Percentiles rank a stretch among this genome's conserved stretches.
These are phyloP conservation scores for Takifugu bimaculatus DNA, from an alignment of 2,113 vertebrate genomes.

Conservation along the genomic window DNA sequence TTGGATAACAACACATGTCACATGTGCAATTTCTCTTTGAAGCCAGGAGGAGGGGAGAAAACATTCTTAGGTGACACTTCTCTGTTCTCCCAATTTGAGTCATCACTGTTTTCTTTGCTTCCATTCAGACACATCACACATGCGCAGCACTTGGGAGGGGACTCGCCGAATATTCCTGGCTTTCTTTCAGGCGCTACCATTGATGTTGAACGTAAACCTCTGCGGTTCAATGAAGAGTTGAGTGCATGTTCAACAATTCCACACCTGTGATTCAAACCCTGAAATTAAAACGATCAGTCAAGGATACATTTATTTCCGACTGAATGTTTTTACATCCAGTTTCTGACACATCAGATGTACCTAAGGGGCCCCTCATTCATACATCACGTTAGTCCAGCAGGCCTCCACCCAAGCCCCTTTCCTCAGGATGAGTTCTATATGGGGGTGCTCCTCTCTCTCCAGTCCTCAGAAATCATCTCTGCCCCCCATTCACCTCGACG, in stretches of 20 bases:
- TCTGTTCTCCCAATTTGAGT: slow-evolving; percentile 22
- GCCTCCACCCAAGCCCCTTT: background rate
- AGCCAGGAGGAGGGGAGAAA: slow-evolving; percentile 6
- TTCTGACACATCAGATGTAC: slow-evolving; percentile 6
- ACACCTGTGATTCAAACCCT: no score
- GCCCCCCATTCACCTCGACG: slow-evolving; percentile 31
- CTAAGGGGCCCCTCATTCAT: background rate
- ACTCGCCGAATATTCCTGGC: no score
- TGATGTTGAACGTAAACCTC: no score
- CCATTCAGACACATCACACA: slow-evolving; percentile 14
- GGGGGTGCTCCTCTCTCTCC: slow-evolving; percentile 12
- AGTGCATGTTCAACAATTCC: no score
- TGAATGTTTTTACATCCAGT: background rate
- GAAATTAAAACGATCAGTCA: no score
- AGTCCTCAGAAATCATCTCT: no score
- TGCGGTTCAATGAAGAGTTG: no score
- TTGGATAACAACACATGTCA: slow-evolving; percentile 7
- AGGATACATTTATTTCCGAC: background rate
- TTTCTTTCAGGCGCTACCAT: no score
- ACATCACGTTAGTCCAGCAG: slow-evolving; percentile 4
- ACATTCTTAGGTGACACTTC: slow-evolving; percentile 9
- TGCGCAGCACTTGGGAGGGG: background rate
- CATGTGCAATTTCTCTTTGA: slow-evolving; percentile 19
- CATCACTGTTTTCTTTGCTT: slow-evolving; percentile 22
- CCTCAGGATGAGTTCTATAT: slow-evolving; percentile 9